Base-by-base conservation (phyloP, 2,888 invertebrate genomes). In the Acleris emargana region DNA sequence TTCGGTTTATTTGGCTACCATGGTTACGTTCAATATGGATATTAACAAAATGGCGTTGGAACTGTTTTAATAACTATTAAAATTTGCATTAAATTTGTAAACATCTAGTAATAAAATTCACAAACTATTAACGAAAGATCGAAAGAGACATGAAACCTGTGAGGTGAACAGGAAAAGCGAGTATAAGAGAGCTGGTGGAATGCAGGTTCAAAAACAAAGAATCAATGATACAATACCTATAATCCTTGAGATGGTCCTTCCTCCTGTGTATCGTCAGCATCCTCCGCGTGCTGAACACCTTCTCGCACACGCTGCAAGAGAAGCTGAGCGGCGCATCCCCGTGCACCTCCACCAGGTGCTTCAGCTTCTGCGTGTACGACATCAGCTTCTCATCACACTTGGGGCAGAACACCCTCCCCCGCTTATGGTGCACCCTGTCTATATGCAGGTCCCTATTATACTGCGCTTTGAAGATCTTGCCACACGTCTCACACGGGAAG, bases 191-290 rank as follows among this genome's bases (percentile, higher is more conserved):
- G 25, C 25, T 25, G 25, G 25, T 5, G 25, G 25, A 25, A 25
- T 5, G 25, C 25, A 25, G 1, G 7, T 25, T 25, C 25, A 25
- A 25, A 25, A 25, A 25, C 0, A 25, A 45, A 45, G n/a, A 38
- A 11, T 11, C 32, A 32, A 32, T 38, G 3, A 13, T 38, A 38
- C 38, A 13, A 62, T 69, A 88, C 91, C 91, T 85, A 62, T 83
- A 91, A 47, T 90, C 91, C 69, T 89, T 91, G 1, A 90, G 70
- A 71, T 91, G 91, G 5, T 88, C 89, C 68, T 90, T 91, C 67
- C 91, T 69, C 52, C 81, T 75, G 6, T 92, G 91, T 68, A 90
- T 87, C 0, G 91, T 91, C 5, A 90, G 73, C 42, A 79, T 84
- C 0, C 91, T 74, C 1, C 91, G 70, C 0, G 89, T 86, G 13